A percentile compares a stretch with the other conserved stretches of the same genome.
Evolutionary conservation across 2,797 vertebrate genomes (phyloP).

Genomic region (Crenuchus spilurus): DNA sequence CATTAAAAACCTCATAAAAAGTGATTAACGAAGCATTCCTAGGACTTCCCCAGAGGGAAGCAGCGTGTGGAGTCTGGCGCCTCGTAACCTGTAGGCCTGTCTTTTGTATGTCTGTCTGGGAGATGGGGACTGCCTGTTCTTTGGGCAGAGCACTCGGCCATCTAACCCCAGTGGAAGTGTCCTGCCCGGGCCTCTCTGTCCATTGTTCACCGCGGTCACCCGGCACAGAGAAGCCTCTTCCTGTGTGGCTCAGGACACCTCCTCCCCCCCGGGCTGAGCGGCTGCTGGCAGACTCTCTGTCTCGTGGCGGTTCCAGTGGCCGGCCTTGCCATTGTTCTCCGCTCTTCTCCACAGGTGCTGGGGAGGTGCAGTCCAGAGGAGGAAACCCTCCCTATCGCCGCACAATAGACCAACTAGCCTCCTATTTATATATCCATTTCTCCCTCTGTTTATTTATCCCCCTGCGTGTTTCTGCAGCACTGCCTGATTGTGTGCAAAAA

Average conservation of each 20-base stretch:
- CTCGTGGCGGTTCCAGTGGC: slow-evolving; percentile 73
- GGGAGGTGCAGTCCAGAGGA: slow-evolving; percentile 60
- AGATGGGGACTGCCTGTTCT: slow-evolving; percentile 54
- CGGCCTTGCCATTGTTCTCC: slow-evolving; percentile 79
- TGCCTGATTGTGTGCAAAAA: slow-evolving; percentile 29
- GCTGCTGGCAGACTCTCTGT: slow-evolving; percentile 76
- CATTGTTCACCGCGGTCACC: slow-evolving; percentile 71
- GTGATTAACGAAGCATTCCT: slow-evolving; percentile 14
- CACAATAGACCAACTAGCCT: slow-evolving; percentile 68
- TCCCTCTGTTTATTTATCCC: slow-evolving; percentile 62
- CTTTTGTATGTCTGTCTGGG: slow-evolving; percentile 62
- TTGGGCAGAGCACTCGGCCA: background rate
- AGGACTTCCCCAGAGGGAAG: background rate
- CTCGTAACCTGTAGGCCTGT: background rate
- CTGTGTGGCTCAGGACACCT: slow-evolving; percentile 74
- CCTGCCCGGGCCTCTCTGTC: slow-evolving; percentile 58
- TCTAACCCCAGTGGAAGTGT: slow-evolving; percentile 38
- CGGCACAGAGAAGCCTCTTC: slow-evolving; percentile 73
- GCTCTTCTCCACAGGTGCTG: slow-evolving; percentile 72
- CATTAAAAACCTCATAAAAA: slow-evolving; percentile 36
- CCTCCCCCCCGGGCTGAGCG: slow-evolving; percentile 56
- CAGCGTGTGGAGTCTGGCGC: slow-evolving; percentile 8
- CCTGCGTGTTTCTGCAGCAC: slow-evolving; percentile 49
- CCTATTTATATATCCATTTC: slow-evolving; percentile 72
- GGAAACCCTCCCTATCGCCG: slow-evolving; percentile 60